Percentiles rank a stretch among this genome's conserved stretches.
Evolutionary conservation across 1,140 invertebrate species (phyloP).

Genomic region (Zaprionus camerounensis): DNA sequence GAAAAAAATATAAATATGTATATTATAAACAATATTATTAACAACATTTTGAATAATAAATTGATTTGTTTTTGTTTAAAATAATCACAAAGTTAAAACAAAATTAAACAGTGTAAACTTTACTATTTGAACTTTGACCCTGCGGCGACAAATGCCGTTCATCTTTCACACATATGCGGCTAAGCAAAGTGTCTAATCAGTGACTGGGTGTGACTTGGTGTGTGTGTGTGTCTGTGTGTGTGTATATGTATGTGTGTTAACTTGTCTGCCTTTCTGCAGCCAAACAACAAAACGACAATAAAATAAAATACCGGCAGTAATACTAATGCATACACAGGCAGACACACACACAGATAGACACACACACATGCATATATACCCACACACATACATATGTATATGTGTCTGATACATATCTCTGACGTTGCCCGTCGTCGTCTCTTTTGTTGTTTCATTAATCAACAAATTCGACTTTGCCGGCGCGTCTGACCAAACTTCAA

Average conservation of each 20-base stretch:
- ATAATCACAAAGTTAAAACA: too few relatives aligned
- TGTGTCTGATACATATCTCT: constrained; percentile 3
- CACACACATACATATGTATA: background rate
- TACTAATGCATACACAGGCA: background rate
- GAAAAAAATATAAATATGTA: too few relatives aligned
- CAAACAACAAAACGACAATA: constrained; percentile 13
- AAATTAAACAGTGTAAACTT: too few relatives aligned
- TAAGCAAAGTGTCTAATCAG: constrained; percentile 19
- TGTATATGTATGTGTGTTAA: constrained; percentile 4
- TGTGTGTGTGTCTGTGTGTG: constrained; percentile 5
- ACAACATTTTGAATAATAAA: too few relatives aligned
- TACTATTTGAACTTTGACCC: constrained; percentile 41
- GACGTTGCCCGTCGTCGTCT: constrained; percentile 7
- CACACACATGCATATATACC: background rate
- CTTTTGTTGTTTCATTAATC: constrained; percentile 35
- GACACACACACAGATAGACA: background rate
- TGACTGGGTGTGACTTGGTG: background rate
- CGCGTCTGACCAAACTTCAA: constrained; percentile 37
- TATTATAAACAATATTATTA: too few relatives aligned
- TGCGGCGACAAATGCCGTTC: constrained; percentile 14
- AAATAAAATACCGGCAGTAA: constrained; percentile 41
- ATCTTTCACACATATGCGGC: constrained; percentile 27
- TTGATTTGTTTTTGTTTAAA: too few relatives aligned
- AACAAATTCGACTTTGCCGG: constrained; percentile 31
- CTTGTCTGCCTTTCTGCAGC: constrained; percentile 31